Evolutionary conservation across 2,113 vertebrate genomes (phyloP).

Genomic region (Chrysemys picta): DNA sequence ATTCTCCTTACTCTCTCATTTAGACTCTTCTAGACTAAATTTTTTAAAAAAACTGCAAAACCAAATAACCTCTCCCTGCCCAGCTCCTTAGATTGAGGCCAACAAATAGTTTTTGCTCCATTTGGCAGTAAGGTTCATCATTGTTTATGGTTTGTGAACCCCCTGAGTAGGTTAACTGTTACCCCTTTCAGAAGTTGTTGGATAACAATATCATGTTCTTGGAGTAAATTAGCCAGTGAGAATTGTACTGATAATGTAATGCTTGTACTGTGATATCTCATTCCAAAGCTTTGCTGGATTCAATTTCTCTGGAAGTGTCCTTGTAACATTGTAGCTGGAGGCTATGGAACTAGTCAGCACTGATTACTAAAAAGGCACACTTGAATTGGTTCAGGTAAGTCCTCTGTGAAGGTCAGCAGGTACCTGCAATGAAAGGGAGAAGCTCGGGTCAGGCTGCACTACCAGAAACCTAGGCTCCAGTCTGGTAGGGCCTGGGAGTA

Average conservation of each 20-base stretch:
- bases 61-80: not conserved
- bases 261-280: not conserved
- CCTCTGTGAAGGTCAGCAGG: not conserved
- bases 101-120: not conserved
- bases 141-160: not conserved
- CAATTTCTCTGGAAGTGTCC: not conserved
- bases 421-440: not conserved
- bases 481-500: not conserved
- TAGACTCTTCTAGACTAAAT: not conserved
- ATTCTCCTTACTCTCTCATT: not conserved
- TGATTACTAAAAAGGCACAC: not conserved
- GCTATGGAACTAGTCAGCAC: not conserved
- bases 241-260: not conserved
- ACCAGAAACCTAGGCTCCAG: not conserved
- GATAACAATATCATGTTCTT: not conserved
- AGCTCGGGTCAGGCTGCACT: not conserved
- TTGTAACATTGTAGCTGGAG: not conserved
- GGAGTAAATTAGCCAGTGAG: not conserved
- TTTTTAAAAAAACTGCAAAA: not conserved
- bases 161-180: not conserved
- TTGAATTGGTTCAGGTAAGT: not conserved
- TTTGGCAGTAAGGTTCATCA: not conserved
- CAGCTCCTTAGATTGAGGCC: fast-evolving
- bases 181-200: not conserved
- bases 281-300: not conserved